Base-by-base conservation (phyloP, 2,113 vertebrate genomes). In the Caretta caretta region DNA sequence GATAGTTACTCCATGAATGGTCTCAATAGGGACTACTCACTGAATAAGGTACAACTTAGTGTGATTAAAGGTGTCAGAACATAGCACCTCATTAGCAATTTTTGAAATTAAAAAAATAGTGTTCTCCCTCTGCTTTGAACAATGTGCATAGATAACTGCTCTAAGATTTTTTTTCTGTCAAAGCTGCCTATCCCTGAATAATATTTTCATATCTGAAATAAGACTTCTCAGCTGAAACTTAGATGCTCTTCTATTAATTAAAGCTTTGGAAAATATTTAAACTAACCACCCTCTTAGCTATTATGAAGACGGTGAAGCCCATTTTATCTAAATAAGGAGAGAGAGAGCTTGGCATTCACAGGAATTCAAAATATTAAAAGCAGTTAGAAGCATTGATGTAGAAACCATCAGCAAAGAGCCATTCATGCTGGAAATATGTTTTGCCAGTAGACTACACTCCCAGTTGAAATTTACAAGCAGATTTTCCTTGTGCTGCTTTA, bases 361-460 rank as follows among this genome's bases (percentile, higher is more conserved):
- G 83, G 91, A 95, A 91, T 87, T 59, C 10, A 87, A 93, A 96
- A 94, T 3, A 51, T 59, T 72, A 86, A 83, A 46, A 84, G 24
- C 27, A 93, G 20, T 86, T 51, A 94, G 81, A 96, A 94, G n/a
- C 56, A 65, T 6, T 87, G 85, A 69, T 57, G 83, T 14, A 20
- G 86, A 97, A 97, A 72, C 48, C 86, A 89, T 83, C 46, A 96
- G 48, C 22, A 94, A 94, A 59, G 88, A 80, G 10, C 46, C 46
- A 54, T 90, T 49, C 20, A 92, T 89, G 48, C 83, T 92, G 86
- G 51, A 97, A 97, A 94, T 62, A 87, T 62, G 84, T 92, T 97
- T 94, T 94, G 49, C 75, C 14, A 5, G 57, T 92, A 93, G 48
- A 51, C 76, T 90, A 82, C 78, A 78, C 51, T 88, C 94, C 84